Conservation (phyloP, 1,140 invertebrate species). For the Physella acuta region DNA sequence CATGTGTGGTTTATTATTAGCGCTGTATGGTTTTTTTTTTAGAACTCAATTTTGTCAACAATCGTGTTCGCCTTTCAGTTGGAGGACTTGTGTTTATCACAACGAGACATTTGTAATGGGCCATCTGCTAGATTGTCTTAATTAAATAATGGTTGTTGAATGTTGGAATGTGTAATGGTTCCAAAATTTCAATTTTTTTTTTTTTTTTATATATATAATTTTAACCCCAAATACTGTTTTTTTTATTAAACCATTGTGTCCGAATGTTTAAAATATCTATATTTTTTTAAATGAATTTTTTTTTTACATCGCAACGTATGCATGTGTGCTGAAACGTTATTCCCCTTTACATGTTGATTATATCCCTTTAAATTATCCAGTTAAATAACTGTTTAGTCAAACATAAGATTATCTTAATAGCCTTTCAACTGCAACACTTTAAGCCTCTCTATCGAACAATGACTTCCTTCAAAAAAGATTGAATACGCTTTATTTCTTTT, state of each 20-base stretch:
- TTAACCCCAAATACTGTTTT: no score
- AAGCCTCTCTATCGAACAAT: not conserved
- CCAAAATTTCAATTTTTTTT: no score
- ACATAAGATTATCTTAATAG: not conserved
- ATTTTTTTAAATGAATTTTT: not conserved
- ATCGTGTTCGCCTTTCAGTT: no score
- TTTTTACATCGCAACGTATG: not conserved
- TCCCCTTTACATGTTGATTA: not conserved
- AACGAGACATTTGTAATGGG: no score
- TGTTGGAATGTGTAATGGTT: no score
- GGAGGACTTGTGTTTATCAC: no score
- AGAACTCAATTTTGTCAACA: no score
- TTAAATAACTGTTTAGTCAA: not conserved
- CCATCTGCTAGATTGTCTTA: not conserved
- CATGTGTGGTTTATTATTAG: no score
- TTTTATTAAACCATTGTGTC: no score
- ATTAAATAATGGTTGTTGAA: not conserved
- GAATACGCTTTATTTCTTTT: not conserved
- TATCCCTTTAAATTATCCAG: not conserved
- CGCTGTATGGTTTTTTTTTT: no score
- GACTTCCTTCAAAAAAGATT: not conserved
- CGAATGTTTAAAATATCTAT: not conserved
- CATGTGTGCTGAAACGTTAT: not conserved
- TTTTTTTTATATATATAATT: no score
- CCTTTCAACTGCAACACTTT: not conserved